These are phyloP conservation scores for Calonectris borealis DNA, from an alignment of 2,113 vertebrate species.

Conservation along the genomic window DNA sequence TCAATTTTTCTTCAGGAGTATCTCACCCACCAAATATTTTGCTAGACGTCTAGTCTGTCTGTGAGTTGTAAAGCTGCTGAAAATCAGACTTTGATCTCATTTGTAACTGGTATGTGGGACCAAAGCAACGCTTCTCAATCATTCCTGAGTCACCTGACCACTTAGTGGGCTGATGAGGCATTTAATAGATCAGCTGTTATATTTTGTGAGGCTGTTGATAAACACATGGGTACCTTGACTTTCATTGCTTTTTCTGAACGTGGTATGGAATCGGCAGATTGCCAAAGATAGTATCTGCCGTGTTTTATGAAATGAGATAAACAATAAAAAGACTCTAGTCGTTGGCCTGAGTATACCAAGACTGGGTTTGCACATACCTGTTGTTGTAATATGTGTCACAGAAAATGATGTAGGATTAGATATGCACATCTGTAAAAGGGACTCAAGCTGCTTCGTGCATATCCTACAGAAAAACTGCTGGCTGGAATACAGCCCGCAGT, in stretches of 20 bases:
- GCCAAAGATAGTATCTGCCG: not conserved
- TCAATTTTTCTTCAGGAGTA: not conserved
- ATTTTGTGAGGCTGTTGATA: not conserved
- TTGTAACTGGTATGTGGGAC: not conserved
- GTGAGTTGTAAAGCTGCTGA: not conserved
- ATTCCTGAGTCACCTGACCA: not conserved
- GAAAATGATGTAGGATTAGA: not conserved
- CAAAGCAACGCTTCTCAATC: not conserved
- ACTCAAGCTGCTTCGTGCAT: not conserved
- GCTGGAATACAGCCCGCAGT: not conserved
- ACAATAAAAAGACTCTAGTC: not conserved
- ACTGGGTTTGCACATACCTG: not conserved
- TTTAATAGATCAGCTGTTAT: constrained; percentile 9
- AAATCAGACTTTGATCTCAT: constrained; percentile 31
- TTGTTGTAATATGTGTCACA: not conserved
- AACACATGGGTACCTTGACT: not conserved
- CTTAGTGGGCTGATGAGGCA: not conserved
- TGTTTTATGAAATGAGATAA: not conserved
- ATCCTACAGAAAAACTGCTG: not conserved
- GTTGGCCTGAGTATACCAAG: not conserved
- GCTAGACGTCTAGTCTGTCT: not conserved
- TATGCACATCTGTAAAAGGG: not conserved
- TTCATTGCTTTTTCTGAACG: not conserved
- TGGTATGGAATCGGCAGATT: not conserved
- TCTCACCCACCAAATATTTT: constrained; percentile 10